phyloP scores from a whole-genome alignment of 35 echinoderm and acorn worm genomes.

The Amphiura filiformis region DNA sequence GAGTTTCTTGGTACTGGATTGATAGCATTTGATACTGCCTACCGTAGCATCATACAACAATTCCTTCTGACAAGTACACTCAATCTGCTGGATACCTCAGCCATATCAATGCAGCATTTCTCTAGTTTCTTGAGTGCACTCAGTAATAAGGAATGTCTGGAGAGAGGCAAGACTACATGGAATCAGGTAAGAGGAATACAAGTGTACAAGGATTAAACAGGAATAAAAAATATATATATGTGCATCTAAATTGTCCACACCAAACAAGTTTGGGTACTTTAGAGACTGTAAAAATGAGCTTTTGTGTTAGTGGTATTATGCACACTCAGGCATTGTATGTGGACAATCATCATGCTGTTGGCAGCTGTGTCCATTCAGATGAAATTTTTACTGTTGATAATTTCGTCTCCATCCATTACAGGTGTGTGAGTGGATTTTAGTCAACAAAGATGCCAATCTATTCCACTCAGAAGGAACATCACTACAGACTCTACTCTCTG shows the following conservation, averaged over 20 bases:
- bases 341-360: too few species aligned
- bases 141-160: constrained; percentile 26
- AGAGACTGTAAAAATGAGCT: too few species aligned
- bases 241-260: too few species aligned
- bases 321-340: too few species aligned
- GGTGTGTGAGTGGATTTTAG: constrained; percentile 31
- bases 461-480: constrained; percentile 1
- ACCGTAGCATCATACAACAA: constrained; percentile 43
- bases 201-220: too few species aligned
- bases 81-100: constrained; percentile 36
- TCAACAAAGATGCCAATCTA: background rate
- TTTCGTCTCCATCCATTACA: background rate
- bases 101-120: constrained; percentile 40
- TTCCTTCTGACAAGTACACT: constrained; percentile 31
- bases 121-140: constrained; percentile 32
- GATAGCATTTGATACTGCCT: background rate
- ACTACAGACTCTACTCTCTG: background rate
- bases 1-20: background rate
- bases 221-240: too few species aligned
- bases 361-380: too few species aligned
- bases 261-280: too few species aligned
- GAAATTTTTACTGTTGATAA: too few species aligned
- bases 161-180: constrained; percentile 51
- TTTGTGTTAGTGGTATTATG: too few species aligned
- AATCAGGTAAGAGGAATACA: constrained; percentile 22